Evolutionary conservation across 1,140 invertebrate species (phyloP), one percentile per base, ranked within the genome.

Genomic region (Philaenus spumarius): DNA sequence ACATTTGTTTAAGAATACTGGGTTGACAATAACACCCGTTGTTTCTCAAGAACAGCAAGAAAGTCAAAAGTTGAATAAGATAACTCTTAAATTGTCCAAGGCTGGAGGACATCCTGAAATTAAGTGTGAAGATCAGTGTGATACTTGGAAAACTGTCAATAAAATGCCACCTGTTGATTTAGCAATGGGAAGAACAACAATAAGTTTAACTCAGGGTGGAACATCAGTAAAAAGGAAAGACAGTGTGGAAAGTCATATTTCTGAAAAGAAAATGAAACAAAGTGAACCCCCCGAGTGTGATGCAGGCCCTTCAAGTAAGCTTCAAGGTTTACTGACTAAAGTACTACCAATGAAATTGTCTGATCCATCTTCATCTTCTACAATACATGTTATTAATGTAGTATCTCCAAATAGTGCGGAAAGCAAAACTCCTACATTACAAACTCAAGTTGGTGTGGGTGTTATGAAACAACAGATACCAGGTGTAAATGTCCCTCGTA

Each of bases 141-240:
- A 53, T 6, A 39, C 50, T 9, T 53, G 50, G 50, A 53, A 53
- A 37, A 35, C 50, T n/a, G 22, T 50, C 17, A n/a, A n/a, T n/a
- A 58, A 40, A 58, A 30, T 50, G 12, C 30, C 19, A 4, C n/a
- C 34, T 23, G 20, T 40, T 39, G 34, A 39, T 40, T 12, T 51
- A 7, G 46, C 26, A 34, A 23, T 40, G 5, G 45, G 34, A 37
- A 37, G 22, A 23, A 2, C 34, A 9, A 12, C 48, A 42, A 48
- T 39, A 47, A 22, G n/a, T n/a, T 50, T 50, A 34, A 23, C 50
- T 12, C 46, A 59, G 34, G 48, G 23, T 42, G 35, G 46, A 42
- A n/a, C n/a, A n/a, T n/a, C n/a, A n/a, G n/a, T n/a, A n/a, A 40
- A 55, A 14, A 22, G 53, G 48, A 62, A 62, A 59, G 55, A 62